Base-by-base conservation (phyloP, 2,888 invertebrate species). In the Nephrotoma flavescens region DNA sequence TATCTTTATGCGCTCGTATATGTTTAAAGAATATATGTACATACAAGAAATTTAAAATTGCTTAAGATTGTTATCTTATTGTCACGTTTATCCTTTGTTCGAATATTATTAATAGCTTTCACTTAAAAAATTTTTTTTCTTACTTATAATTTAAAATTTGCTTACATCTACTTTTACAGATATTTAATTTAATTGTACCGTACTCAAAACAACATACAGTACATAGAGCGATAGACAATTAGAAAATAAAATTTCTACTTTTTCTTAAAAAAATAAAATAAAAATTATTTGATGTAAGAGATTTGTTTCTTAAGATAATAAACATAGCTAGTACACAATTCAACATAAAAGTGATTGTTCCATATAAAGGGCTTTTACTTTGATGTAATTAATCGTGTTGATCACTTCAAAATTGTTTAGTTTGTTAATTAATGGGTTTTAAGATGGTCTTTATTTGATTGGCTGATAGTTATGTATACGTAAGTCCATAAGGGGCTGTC, bases 21-120 rank as follows among this genome's bases (percentile, higher is more conserved):
- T 3, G 31, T 31, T 31, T 52, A 71, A 31, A 71, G 71, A 71
- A 71, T 71, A 71, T 31, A 9, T 31, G 31, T 31, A 31, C 71
- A 71, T 71, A 31, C 31, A 71, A 71, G 71, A 71, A 84, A 84
- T 15, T 84, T 42, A 84, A 42, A 84, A 42, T 84, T 41, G 42
- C 42, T 84, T 12, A 84, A 84, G 84, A 84, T 84, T 84, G 84
- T 41, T 84, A 84, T 84, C 84, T 84, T 84, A 42, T 84, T 84
- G 84, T 84, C 84, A 84, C 84, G 84, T 84, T 84, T 84, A 84
- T 84, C 84, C 84, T 84, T 84, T 84, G 84, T 84, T 84, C 42
- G 42, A 84, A 71, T 42, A 84, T 84, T 84, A 42, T 84, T 84
- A 84, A 84, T 84, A 84, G 84, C 84, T 84, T 84, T 84, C 84